A percentile compares a stretch with the other conserved stretches of the same genome.
phyloP scores from a whole-genome alignment of 2,888 invertebrate species.

The Orchestes rusci region DNA sequence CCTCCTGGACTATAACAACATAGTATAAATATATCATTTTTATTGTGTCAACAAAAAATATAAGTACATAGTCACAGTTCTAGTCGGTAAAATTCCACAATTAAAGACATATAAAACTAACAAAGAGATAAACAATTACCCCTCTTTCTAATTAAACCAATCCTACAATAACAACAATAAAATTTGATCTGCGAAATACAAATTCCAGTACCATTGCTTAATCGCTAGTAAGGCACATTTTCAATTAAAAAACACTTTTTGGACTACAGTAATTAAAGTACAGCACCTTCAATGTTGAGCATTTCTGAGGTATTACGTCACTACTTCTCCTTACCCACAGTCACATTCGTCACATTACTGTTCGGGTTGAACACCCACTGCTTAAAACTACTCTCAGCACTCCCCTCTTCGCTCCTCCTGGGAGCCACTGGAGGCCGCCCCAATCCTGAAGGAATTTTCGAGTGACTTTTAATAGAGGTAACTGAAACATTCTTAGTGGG shows the following conservation, averaged over 20 bases:
- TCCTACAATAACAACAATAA: no score
- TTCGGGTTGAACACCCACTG: slow-evolving; percentile 44
- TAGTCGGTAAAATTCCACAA: no score
- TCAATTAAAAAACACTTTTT: no score
- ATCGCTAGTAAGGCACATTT: not conserved
- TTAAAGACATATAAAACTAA: no score
- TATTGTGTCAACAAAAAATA: no score
- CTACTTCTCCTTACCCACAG: slow-evolving; percentile 37
- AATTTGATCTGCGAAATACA: no score
- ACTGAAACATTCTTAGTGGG: slow-evolving; percentile 50
- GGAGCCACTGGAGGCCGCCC: slow-evolving; percentile 47
- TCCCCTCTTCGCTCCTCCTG: slow-evolving; percentile 41
- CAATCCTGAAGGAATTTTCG: slow-evolving; percentile 45
- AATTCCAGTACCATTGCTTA: no score
- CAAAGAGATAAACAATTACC: no score
- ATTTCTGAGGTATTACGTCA: slow-evolving; percentile 6
- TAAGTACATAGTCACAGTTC: no score
- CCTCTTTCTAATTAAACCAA: no score
- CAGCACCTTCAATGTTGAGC: slow-evolving; percentile 10
- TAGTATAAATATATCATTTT: no score
- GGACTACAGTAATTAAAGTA: slow-evolving; percentile 6
- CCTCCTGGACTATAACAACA: no score
- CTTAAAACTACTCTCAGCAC: slow-evolving; percentile 39
- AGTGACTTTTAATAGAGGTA: slow-evolving; percentile 57
- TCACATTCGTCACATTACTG: slow-evolving; percentile 40